Percentiles rank a stretch among this genome's conserved stretches.
Evolutionary conservation across 1,140 invertebrate species (phyloP).

Genomic region (Trachymyrmex cornetzi): DNA sequence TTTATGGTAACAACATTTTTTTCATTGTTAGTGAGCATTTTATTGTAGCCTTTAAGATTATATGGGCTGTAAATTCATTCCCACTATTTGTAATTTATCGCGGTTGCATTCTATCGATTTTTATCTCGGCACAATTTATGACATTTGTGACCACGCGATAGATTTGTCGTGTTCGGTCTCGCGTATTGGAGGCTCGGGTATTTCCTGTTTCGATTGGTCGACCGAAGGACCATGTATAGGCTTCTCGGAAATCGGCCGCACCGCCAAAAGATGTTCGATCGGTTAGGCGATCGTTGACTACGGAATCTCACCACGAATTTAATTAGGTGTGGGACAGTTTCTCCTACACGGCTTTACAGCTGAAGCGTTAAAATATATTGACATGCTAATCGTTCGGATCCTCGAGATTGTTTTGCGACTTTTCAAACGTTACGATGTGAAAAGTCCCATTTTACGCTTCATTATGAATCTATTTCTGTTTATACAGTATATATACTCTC

Average conservation of each 20-base stretch:
- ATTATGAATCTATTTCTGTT: not conserved
- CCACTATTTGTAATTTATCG: slow-evolving; percentile 40
- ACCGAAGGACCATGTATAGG: not conserved
- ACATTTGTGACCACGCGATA: slow-evolving; percentile 40
- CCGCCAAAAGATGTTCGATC: slow-evolving; percentile 53
- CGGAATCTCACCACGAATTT: slow-evolving; percentile 53
- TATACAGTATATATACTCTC: not conserved
- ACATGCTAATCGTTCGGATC: slow-evolving; percentile 30
- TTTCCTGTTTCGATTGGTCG: slow-evolving; percentile 55
- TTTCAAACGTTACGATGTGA: slow-evolving; percentile 37
- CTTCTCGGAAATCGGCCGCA: slow-evolving; percentile 25
- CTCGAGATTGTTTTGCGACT: slow-evolving; percentile 13
- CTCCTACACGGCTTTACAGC: slow-evolving; percentile 28
- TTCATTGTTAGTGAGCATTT: slow-evolving; percentile 27
- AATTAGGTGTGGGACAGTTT: slow-evolving; percentile 60
- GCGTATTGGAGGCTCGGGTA: slow-evolving; percentile 16
- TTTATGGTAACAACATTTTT: slow-evolving; percentile 1
- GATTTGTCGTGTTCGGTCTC: slow-evolving; percentile 58
- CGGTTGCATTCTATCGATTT: slow-evolving; percentile 44
- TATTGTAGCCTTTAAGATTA: slow-evolving; percentile 24
- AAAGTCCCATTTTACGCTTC: slow-evolving; percentile 7
- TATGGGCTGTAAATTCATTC: slow-evolving; percentile 36
- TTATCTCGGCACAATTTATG: slow-evolving; percentile 59
- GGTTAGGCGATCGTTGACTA: slow-evolving; percentile 27
- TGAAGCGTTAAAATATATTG: slow-evolving; percentile 45